Evolutionary conservation across 2,888 invertebrate genomes (phyloP).

Genomic region (Gibbula magus): DNA sequence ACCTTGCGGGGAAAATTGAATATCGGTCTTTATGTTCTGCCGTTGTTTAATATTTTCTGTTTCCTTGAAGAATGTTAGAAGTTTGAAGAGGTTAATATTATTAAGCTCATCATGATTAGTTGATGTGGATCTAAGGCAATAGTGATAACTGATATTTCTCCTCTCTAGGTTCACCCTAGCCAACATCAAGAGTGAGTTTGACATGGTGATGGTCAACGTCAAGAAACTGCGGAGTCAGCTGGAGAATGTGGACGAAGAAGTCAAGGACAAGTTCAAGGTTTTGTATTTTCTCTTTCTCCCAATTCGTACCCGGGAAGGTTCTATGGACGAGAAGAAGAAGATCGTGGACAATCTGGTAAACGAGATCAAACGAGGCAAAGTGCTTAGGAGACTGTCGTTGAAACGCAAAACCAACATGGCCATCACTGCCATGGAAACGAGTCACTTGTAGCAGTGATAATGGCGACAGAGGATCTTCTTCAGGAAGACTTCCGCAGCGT

Average conservation of each 20-base stretch:
- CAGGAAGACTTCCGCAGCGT: too few species aligned
- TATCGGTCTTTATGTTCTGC: too few species aligned
- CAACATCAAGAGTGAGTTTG: conserved; percentile 91
- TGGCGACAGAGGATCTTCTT: neutral
- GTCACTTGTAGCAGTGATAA: conserved; percentile 12
- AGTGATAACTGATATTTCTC: too few species aligned
- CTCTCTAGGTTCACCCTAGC: conserved; percentile 87
- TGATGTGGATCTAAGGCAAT: too few species aligned
- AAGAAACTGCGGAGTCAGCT: conserved; percentile 87
- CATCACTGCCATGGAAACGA: conserved; percentile 4
- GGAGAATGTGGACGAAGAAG: conserved; percentile 86
- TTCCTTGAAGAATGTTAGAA: too few species aligned
- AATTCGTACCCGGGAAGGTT: neutral
- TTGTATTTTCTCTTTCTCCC: conserved; percentile 76
- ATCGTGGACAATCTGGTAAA: conserved; percentile 69
- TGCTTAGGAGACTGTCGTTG: conserved; percentile 63
- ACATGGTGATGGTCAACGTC: conserved; percentile 86
- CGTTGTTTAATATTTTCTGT: too few species aligned
- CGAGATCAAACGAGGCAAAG: conserved; percentile 66
- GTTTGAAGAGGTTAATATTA: too few species aligned
- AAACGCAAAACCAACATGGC: conserved; percentile 45
- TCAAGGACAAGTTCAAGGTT: conserved; percentile 90
- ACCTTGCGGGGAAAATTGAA: too few species aligned
- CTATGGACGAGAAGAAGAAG: conserved; percentile 49
- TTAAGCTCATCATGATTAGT: too few species aligned